phyloP scores from a whole-genome alignment of 2,113 vertebrate species.

The Sinocyclocheilus anshuiensis region DNA sequence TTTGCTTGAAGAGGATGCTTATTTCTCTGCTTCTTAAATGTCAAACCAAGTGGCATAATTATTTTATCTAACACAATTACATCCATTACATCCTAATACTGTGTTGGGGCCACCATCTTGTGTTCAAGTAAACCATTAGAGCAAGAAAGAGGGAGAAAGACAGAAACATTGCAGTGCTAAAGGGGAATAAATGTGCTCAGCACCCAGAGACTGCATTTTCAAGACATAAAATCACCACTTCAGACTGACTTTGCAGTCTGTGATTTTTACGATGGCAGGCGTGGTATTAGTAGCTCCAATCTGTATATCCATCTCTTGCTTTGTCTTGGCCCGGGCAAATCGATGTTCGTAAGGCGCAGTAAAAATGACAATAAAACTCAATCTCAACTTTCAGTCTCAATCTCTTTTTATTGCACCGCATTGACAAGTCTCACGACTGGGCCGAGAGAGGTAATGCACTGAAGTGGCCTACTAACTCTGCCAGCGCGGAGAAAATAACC shows the following conservation, averaged over 20 bases:
- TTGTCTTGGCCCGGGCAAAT: slow-evolving; percentile 38
- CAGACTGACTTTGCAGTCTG: slow-evolving; percentile 43
- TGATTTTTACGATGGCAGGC: slow-evolving; percentile 47
- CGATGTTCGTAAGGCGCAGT: slow-evolving; percentile 27
- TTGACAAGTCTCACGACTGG: slow-evolving; percentile 45
- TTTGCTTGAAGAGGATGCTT: background rate
- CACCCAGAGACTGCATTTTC: slow-evolving; percentile 12
- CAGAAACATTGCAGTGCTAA: slow-evolving; percentile 24
- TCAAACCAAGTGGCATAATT: background rate
- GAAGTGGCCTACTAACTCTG: slow-evolving; percentile 41
- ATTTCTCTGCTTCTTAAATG: background rate
- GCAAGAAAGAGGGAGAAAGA: slow-evolving; percentile 37
- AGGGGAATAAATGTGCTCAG: slow-evolving; percentile 2
- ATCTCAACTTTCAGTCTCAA: slow-evolving; percentile 40
- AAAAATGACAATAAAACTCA: slow-evolving; percentile 47
- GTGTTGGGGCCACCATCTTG: background rate
- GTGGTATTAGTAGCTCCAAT: slow-evolving; percentile 32
- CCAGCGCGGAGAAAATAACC: slow-evolving; percentile 27
- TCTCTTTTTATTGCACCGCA: slow-evolving; percentile 41
- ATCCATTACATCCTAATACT: background rate
- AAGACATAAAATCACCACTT: slow-evolving; percentile 33
- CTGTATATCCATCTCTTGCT: slow-evolving; percentile 34
- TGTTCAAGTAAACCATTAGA: background rate
- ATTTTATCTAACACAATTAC: background rate
- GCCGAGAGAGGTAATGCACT: slow-evolving; percentile 40